These are phyloP conservation scores for Xiphias gladius DNA, from an alignment of 2,113 vertebrate species.

Conservation along the genomic window DNA sequence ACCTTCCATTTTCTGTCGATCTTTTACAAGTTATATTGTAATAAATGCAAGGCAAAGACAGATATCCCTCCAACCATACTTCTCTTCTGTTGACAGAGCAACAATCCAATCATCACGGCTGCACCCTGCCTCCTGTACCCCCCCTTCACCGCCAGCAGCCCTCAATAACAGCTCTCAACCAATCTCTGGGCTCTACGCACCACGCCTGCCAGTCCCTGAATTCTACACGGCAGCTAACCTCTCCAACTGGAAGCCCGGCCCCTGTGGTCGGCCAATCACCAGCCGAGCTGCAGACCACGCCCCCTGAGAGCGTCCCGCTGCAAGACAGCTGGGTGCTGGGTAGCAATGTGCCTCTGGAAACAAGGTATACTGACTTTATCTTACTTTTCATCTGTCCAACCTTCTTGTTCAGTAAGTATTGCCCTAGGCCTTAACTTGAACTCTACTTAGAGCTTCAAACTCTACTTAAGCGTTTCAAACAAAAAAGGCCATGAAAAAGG, in stretches of 20 bases:
- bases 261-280: constrained; percentile 95
- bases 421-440: background rate
- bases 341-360: constrained; percentile 99
- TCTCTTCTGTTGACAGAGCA: constrained; percentile 86
- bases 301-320: constrained; percentile 99
- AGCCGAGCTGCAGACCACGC: constrained; percentile 99
- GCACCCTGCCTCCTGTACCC: constrained; percentile 92
- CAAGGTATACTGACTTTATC: constrained; percentile 86
- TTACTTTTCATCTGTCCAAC: background rate
- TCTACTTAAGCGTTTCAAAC: too few relatives aligned
- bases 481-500: background rate
- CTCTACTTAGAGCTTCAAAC: too few relatives aligned
- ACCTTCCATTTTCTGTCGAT: background rate
- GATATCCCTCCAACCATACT: background rate
- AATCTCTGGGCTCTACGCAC: constrained; percentile 89
- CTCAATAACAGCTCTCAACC: constrained; percentile 95
- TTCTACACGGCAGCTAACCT: constrained; percentile 66
- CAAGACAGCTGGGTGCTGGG: constrained; percentile 99
- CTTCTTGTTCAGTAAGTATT: background rate
- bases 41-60: background rate
- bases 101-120: constrained; percentile 92
- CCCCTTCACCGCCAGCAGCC: constrained; percentile 94
- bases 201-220: constrained; percentile 76
- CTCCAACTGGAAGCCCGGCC: constrained; percentile 91
- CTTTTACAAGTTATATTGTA: background rate